Evolutionary conservation across 2,888 invertebrate species (phyloP).

Genomic region (Ochlodes sylvanus): DNA sequence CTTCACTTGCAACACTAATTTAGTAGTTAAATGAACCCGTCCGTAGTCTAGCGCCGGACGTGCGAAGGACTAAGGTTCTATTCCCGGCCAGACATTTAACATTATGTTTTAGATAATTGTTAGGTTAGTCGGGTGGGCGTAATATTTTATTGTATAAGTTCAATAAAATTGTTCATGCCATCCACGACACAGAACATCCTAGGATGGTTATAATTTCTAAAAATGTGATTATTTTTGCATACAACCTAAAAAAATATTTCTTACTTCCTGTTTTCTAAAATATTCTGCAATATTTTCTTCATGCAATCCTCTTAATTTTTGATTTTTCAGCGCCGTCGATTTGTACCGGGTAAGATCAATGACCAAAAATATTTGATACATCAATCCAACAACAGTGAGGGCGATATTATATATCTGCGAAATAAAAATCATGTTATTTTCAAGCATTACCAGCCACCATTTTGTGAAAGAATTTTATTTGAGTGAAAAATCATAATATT

Average conservation of each 20-base stretch:
- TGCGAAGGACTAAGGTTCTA: no score
- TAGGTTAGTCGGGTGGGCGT: no score
- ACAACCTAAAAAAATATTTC: conserved; percentile 23
- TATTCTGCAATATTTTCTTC: conserved; percentile 71
- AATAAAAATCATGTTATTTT: conserved; percentile 20
- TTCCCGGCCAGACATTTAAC: no score
- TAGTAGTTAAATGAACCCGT: no score
- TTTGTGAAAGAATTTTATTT: neutral
- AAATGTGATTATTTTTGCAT: no score
- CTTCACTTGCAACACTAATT: no score
- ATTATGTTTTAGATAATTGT: no score
- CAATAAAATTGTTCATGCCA: no score
- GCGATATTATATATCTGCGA: conserved; percentile 87
- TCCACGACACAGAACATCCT: no score
- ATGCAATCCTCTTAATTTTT: conserved; percentile 67
- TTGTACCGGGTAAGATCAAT: conserved; percentile 87
- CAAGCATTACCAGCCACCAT: neutral
- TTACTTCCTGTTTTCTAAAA: conserved; percentile 75
- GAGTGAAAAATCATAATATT: conserved; percentile 27
- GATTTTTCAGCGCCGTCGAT: conserved; percentile 71
- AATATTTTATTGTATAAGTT: no score
- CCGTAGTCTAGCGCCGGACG: no score
- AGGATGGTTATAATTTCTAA: no score
- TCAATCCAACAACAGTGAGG: conserved; percentile 83
- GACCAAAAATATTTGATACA: conserved; percentile 86